A percentile compares a stretch with the other conserved stretches of the same genome.
Conservation (phyloP, 2,888 invertebrate genomes). For the Conchocele bisecta region DNA sequence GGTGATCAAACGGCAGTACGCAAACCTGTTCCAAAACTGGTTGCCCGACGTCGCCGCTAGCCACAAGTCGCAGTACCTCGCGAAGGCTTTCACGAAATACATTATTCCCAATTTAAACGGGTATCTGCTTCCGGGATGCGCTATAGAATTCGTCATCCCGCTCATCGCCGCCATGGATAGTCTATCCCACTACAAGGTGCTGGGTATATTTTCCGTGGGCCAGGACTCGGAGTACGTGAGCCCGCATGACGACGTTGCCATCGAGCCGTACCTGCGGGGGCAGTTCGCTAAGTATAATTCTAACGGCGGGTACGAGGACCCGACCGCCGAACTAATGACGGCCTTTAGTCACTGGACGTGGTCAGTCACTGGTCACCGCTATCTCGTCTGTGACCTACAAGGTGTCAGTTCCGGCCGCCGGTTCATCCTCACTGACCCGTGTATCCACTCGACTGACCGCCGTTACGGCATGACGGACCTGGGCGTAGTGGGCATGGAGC, state of each 20-base stretch:
- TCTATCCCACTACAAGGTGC: conserved; percentile 52
- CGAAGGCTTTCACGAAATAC: conserved; percentile 36
- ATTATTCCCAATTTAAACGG: conserved; percentile 36
- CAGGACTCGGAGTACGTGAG: conserved; percentile 44
- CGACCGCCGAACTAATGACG: conserved; percentile 39
- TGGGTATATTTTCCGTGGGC: conserved; percentile 44
- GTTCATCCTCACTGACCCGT: conserved; percentile 55
- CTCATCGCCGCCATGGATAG: conserved; percentile 54
- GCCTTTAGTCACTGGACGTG: conserved; percentile 62
- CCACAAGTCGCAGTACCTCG: conserved; percentile 41
- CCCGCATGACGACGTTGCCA: conserved; percentile 51
- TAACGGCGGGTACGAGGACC: conserved; percentile 50
- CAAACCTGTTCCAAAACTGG: conserved; percentile 54
- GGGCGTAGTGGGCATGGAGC: conserved; percentile 56
- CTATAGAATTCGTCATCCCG: conserved; percentile 50
- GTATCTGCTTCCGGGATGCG: conserved; percentile 27
- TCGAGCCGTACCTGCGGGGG: conserved; percentile 55
- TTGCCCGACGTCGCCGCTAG: conserved; percentile 52
- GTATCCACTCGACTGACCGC: conserved; percentile 54
- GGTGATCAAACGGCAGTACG: conserved; percentile 53
- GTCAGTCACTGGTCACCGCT: conserved; percentile 49
- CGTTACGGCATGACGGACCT: conserved; percentile 57
- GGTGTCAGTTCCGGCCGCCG: conserved; percentile 47
- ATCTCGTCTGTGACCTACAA: conserved; percentile 57
- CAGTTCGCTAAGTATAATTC: conserved; percentile 56